These are phyloP conservation scores for Nycticorax nycticorax DNA, from an alignment of 2,113 vertebrate species.

Conservation along the genomic window DNA sequence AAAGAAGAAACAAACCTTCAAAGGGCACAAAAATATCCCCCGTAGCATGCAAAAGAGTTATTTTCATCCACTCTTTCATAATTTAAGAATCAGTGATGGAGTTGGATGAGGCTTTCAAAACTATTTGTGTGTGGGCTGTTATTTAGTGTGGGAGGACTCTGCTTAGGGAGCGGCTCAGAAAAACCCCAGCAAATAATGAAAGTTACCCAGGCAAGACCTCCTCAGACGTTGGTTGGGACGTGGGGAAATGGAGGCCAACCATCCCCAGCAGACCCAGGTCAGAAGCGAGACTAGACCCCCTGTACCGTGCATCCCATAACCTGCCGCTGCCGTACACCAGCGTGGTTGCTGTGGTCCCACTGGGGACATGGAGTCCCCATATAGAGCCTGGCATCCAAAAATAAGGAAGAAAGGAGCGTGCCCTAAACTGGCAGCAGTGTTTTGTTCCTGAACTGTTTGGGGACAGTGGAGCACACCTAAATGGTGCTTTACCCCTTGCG, in stretches of 20 bases:
- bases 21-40: constrained; percentile 36
- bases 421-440: background rate
- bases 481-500: background rate
- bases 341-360: background rate
- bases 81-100: background rate
- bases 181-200: background rate
- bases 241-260: accelerated
- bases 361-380: accelerated
- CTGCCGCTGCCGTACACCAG: accelerated
- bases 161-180: background rate
- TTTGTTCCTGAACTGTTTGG: background rate
- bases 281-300: background rate
- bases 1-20: background rate
- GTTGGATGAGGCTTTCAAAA: background rate
- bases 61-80: background rate
- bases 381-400: background rate
- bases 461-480: background rate
- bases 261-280: background rate
- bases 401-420: background rate
- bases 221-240: background rate
- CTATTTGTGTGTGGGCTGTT: background rate
- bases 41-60: background rate
- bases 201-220: background rate
- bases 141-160: background rate
- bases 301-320: accelerated